Percentiles rank a stretch among this genome's conserved stretches.
Evolutionary conservation across 2,888 invertebrate genomes (phyloP).

Genomic region (Phyto melanocephala): DNA sequence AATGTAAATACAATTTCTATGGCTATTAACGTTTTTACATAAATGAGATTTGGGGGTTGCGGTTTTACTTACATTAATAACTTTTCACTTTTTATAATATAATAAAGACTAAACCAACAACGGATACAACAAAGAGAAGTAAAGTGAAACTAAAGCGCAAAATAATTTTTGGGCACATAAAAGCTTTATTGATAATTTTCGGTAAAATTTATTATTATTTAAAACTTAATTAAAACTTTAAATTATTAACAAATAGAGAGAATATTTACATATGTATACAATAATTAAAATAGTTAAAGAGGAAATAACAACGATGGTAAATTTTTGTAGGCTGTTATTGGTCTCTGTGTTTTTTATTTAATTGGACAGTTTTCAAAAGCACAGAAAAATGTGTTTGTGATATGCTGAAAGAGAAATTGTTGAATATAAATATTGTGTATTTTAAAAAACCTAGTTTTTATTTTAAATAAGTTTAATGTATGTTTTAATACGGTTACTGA

Average conservation of each 20-base stretch:
- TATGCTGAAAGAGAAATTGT: no score
- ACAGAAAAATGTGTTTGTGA: no score
- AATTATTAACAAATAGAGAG: not conserved
- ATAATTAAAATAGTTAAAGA: no score
- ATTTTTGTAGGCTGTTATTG: no score
- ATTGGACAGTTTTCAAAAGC: no score
- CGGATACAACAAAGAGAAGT: not conserved
- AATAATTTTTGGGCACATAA: not conserved
- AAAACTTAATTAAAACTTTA: constrained; percentile 23
- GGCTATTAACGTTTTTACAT: not conserved
- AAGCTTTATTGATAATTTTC: not conserved
- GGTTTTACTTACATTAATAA: not conserved
- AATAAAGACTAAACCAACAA: not conserved
- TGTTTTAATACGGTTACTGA: no score
- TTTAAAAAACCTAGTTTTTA: no score
- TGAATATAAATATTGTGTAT: no score
- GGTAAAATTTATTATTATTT: not conserved
- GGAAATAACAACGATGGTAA: no score
- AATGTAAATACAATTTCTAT: not conserved
- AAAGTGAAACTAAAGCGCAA: not conserved
- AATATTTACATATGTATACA: not conserved
- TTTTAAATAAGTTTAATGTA: no score
- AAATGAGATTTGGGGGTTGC: not conserved
- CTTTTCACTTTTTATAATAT: not conserved
- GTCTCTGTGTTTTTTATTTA: no score